phyloP scores from a whole-genome alignment of 1,140 invertebrate species.

The Heliconius hewitsoni region DNA sequence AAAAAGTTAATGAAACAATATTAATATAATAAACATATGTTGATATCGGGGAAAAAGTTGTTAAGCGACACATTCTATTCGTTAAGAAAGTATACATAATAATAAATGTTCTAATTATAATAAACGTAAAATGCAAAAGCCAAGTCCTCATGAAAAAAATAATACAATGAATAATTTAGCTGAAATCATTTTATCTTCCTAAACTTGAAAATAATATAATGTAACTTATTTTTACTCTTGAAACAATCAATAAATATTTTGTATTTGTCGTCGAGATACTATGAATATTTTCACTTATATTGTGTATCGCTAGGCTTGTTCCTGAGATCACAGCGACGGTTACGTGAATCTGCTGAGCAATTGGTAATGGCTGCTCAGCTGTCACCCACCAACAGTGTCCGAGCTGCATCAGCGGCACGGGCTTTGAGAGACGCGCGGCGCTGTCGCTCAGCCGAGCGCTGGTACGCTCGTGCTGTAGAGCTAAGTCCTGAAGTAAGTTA shows the following conservation, averaged over 20 bases:
- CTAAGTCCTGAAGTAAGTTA: slow-evolving; percentile 64
- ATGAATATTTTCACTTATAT: no score
- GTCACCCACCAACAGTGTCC: slow-evolving; percentile 89
- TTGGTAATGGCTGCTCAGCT: slow-evolving; percentile 89
- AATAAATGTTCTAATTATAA: not conserved
- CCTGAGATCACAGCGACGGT: slow-evolving; percentile 87
- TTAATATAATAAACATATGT: no score
- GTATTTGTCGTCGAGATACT: no score
- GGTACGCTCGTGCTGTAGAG: slow-evolving; percentile 88
- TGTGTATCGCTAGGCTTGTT: slow-evolving; percentile 87
- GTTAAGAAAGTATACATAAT: not conserved
- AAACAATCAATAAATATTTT: not conserved
- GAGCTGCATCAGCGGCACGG: slow-evolving; percentile 92
- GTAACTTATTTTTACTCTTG: no score
- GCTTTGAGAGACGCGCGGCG: slow-evolving; percentile 89
- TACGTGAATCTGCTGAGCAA: slow-evolving; percentile 90
- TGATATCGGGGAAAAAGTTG: not conserved
- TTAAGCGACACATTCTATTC: not conserved
- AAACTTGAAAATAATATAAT: not conserved
- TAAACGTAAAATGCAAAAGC: not conserved
- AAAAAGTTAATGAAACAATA: no score
- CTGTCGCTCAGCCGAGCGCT: slow-evolving; percentile 90
- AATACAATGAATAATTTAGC: not conserved
- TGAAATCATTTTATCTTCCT: not conserved
- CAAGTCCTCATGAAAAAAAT: not conserved